Evolutionary conservation across 2,888 invertebrate species (phyloP).

Genomic region (Aspidapion aeneum): DNA sequence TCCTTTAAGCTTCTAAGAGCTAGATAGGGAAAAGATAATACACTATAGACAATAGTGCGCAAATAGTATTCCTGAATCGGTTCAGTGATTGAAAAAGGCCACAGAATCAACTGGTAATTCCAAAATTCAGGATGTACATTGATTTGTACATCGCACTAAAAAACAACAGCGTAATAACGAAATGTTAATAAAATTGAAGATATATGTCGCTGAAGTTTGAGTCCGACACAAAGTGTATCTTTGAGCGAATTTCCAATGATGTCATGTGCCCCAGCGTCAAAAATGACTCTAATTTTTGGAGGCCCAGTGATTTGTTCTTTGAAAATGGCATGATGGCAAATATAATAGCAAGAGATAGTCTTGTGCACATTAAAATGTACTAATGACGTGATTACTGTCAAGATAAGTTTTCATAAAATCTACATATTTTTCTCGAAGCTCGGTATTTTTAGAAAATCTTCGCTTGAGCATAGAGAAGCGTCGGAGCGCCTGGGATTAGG

Average conservation of each 20-base stretch:
- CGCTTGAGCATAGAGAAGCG: background rate
- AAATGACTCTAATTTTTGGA: background rate
- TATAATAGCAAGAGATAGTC: background rate
- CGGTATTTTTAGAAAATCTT: background rate
- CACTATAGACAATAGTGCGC: background rate
- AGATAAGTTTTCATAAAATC: background rate
- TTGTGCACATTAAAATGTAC: background rate
- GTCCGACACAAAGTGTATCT: background rate
- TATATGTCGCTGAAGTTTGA: background rate
- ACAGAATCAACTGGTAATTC: too few species aligned
- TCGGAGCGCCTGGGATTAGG: background rate
- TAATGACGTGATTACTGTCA: background rate
- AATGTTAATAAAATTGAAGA: too few species aligned
- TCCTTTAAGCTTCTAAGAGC: background rate
- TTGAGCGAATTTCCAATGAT: too few species aligned
- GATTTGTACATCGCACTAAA: too few species aligned
- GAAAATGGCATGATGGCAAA: conserved; percentile 1
- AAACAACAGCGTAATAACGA: too few species aligned
- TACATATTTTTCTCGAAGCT: background rate
- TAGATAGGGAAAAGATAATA: background rate
- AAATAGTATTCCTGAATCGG: background rate
- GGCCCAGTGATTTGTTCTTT: background rate
- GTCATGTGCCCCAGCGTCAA: background rate
- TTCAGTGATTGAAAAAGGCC: too few species aligned
- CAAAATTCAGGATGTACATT: too few species aligned